Base-by-base conservation (phyloP, 1,140 invertebrate genomes). In the Drosophila truncata region DNA sequence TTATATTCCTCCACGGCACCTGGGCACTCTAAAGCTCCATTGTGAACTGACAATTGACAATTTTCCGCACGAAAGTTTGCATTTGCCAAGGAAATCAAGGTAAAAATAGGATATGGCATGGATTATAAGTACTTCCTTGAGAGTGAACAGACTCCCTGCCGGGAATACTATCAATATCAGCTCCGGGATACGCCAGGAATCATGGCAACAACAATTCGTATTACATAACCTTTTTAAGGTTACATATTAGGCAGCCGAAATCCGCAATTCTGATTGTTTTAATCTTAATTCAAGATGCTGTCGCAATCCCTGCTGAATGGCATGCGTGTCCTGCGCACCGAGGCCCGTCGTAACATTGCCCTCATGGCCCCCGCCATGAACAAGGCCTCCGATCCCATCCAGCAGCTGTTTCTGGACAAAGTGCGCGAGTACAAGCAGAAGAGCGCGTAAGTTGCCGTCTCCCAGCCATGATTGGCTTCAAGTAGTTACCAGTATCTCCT, bases 331-430 rank as follows among this genome's bases (percentile, higher is more conserved):
- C 66, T 93, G 33, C 84, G 90, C 54, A 80, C 74, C 20, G 91
- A 93, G 61, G 78, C 77, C 13, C 91, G 91, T 25, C 94, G 96
- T 31, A 96, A 96, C 88, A 93, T 96, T 63, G 95, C 95, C 61
- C 93, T 96, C 58, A 91, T 95, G 63, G 95, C 95, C 13, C 96
- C 96, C 23, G 95, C 93, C 29, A 91, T 97, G 57, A 95, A 96
- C 86, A 96, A 96, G 91, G 96, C 95, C 6, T 94, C 94, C 6
- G 98, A 99, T 93, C 98, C 98, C 8, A 98, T 99, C 91, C 98
- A 99, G 92, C 96, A 99, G 93, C 93, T 99, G 27, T 99, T 99
- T 92, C 82, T 99, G 42, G 97, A 99, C 58, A 99, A 99, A 95
- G 95, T 99, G 73, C 95, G 95, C 55, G 98, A 98, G 94, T 99